These are phyloP conservation scores for Siniperca obscura DNA, from an alignment of 2,797 vertebrate species.

Conservation along the genomic window DNA sequence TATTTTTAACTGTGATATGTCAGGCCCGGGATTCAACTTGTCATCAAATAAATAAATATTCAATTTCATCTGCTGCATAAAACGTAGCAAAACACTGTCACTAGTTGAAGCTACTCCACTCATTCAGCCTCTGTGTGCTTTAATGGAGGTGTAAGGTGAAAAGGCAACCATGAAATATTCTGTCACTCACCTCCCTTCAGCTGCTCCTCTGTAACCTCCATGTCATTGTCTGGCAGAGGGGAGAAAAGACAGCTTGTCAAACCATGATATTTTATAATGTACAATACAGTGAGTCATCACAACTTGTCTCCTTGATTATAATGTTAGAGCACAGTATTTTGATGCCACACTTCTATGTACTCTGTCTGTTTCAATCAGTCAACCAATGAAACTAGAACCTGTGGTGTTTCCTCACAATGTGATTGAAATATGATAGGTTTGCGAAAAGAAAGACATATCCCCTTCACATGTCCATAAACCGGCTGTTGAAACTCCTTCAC, in stretches of 20 bases:
- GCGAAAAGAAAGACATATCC: constrained; percentile 2
- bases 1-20: constrained; percentile 75
- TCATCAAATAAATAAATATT: constrained; percentile 79
- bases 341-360: constrained; percentile 1
- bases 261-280: constrained; percentile 52
- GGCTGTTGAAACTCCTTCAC: constrained; percentile 35
- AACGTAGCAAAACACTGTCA: constrained; percentile 72
- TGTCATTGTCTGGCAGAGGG: constrained; percentile 79
- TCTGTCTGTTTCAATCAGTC: constrained; percentile 2
- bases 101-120: constrained; percentile 56
- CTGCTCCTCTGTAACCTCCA: constrained; percentile 78
- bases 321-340: constrained; percentile 35
- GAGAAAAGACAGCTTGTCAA: constrained; percentile 65
- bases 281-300: constrained; percentile 44
- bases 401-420: neutral
- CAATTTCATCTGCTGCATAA: constrained; percentile 65
- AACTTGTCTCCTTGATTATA: constrained; percentile 47
- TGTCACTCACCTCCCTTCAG: constrained; percentile 85
- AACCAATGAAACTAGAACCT: constrained; percentile 22
- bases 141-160: constrained; percentile 78
- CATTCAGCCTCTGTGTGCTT: constrained; percentile 70
- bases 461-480: constrained; percentile 19
- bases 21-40: constrained; percentile 67
- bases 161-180: constrained; percentile 77
- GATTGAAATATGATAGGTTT: constrained; percentile 25